Evolutionary conservation across 2,888 invertebrate genomes (phyloP).

Genomic region (Sinohyriopsis cumingii): DNA sequence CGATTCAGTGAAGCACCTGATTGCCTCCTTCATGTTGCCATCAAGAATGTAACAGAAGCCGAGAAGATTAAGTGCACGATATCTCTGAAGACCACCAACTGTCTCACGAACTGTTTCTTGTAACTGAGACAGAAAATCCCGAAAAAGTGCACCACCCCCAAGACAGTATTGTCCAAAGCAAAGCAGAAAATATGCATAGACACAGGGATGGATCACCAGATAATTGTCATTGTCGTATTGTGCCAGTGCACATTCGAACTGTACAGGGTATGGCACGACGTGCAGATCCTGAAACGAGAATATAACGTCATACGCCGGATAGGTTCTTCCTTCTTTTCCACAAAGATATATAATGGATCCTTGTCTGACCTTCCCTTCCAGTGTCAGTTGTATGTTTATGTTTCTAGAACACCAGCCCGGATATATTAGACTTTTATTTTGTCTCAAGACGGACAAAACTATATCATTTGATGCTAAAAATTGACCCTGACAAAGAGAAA

Average conservation of each 20-base stretch:
- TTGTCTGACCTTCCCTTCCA: too few relatives aligned
- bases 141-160: too few relatives aligned
- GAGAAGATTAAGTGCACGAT: conserved; percentile 10
- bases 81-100: background rate
- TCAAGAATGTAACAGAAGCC: conserved; percentile 11
- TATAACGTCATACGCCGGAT: conserved; percentile 1
- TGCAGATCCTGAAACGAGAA: background rate
- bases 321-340: background rate
- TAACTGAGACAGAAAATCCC: background rate
- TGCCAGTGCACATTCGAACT: background rate
- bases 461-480: background rate
- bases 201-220: conserved; percentile 3
- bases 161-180: background rate
- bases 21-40: conserved; percentile 4
- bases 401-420: background rate
- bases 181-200: conserved; percentile 2
- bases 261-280: background rate
- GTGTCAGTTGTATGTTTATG: background rate
- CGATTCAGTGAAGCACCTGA: background rate
- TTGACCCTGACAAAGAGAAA: too few relatives aligned
- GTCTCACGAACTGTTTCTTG: conserved; percentile 1
- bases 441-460: background rate
- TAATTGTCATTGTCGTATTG: background rate
- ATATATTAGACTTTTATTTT: conserved; percentile 1
- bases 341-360: background rate